Percentiles rank a stretch among this genome's conserved stretches.
Evolutionary conservation across 2,113 vertebrate genomes (phyloP).

Genomic region (Serilophus lunatus): DNA sequence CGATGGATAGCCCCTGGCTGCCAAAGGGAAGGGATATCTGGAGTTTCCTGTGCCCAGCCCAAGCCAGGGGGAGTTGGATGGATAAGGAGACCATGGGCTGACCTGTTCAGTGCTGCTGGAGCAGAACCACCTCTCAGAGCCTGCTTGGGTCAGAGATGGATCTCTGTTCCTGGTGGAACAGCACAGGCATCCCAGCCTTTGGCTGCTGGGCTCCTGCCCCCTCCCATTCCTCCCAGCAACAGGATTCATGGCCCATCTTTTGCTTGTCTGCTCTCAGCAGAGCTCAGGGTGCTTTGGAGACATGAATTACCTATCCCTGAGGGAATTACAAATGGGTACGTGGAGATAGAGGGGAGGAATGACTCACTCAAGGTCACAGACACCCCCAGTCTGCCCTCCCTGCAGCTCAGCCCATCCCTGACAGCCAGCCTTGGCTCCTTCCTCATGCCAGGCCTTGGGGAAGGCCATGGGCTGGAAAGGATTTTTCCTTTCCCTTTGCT

Average conservation of each 20-base stretch:
- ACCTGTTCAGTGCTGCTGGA: neutral
- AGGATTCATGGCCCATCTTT: neutral
- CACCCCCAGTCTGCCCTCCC: neutral
- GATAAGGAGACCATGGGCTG: neutral
- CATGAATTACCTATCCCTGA: neutral
- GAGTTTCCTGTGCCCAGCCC: neutral
- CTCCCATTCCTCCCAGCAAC: neutral
- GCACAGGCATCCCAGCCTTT: neutral
- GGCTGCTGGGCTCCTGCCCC: neutral
- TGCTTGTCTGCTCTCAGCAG: neutral
- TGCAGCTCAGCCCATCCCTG: neutral
- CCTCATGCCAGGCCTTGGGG: neutral
- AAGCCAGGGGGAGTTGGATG: neutral
- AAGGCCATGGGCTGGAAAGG: neutral
- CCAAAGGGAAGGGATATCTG: neutral
- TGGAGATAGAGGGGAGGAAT: neutral
- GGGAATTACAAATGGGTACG: neutral
- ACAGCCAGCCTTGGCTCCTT: neutral
- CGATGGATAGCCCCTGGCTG: neutral
- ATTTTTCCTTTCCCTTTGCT: neutral
- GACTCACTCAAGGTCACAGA: neutral
- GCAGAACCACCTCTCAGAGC: neutral
- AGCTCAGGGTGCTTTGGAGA: neutral
- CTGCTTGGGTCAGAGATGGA: neutral
- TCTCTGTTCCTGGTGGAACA: neutral